Evolutionary conservation across 2,888 invertebrate genomes (phyloP).

Genomic region (Melanotus villosus): DNA sequence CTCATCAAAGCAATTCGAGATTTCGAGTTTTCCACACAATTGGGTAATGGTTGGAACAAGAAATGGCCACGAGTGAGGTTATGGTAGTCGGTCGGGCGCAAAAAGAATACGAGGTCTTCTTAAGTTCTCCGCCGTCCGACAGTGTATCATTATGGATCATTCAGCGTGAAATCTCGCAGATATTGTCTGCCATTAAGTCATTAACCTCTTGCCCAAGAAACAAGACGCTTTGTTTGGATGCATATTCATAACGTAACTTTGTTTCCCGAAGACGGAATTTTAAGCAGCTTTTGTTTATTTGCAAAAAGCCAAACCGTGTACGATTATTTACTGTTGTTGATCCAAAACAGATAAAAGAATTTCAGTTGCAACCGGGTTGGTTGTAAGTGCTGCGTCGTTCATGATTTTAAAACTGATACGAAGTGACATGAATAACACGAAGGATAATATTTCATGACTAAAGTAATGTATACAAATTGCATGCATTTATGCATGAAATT

Average conservation of each 20-base stretch:
- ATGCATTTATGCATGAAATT: constrained; percentile 60
- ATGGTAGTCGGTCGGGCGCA: constrained; percentile 24
- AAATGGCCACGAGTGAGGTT: constrained; percentile 9
- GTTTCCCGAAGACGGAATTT: constrained; percentile 25
- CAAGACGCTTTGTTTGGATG: constrained; percentile 41
- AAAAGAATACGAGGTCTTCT: constrained; percentile 21
- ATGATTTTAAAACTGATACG: constrained; percentile 38
- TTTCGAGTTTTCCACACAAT: background rate
- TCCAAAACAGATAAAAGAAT: background rate
- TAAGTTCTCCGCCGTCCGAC: constrained; percentile 39
- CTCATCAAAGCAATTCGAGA: background rate
- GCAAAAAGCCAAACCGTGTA: constrained; percentile 13
- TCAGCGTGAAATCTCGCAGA: constrained; percentile 62
- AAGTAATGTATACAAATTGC: constrained; percentile 56
- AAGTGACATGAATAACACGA: constrained; percentile 38
- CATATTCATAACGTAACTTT: constrained; percentile 36
- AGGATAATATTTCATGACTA: constrained; percentile 45
- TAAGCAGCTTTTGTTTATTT: constrained; percentile 18
- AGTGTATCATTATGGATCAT: constrained; percentile 59
- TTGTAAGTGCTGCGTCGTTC: background rate
- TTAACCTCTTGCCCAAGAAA: constrained; percentile 57
- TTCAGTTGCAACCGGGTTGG: background rate
- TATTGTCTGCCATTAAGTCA: constrained; percentile 62
- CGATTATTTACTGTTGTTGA: background rate
- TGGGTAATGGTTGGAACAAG: background rate